Evolutionary conservation across 2,888 invertebrate species (phyloP), one percentile per base, ranked within the genome.

Genomic region (Chaetoderma sp.): DNA sequence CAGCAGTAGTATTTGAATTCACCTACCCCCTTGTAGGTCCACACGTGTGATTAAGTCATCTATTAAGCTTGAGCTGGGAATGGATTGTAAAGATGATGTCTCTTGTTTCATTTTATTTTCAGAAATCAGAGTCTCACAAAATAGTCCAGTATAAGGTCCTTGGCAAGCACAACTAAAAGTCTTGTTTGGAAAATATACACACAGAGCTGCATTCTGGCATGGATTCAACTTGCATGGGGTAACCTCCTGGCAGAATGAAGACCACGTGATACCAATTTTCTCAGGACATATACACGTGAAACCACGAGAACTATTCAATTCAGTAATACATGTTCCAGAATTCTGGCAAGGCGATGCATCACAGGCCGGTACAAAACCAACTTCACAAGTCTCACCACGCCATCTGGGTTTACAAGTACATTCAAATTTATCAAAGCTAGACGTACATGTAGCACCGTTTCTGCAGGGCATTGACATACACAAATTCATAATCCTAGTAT

Each of bases 171-270:
- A 52, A n/a, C 18, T 16, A 21, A 30, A 52, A 5, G 27, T 52
- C 3, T 32, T 32, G 32, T 52, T 52, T 13, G 28, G n/a, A 8
- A 52, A 52, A 23, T 58, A 45, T 10, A 58, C 58, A 25, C 58
- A 58, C 25, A 28, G 21, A 28, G 44, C 58, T 21, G 42, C 25
- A 3, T 42, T 39, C 4, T 42, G 5, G 27, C 58, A 58, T 1
- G 58, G 58, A 25, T 44, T 44, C 27, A 45, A 58, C 16, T 42
- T 2, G n/a, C 58, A 58, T 6, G 44, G 39, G 44, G 10, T 44
- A 16, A 16, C 16, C 6, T 44, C 10, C 16, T 28, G 28, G 30
- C 58, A 58, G 45, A 25, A 52, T 8, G 13, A 16, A 21, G 28
- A 28, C 52, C 52, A 52, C 3, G 4, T n/a, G 16, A 52, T n/a